Conservation (phyloP, 2,113 vertebrate species). For the Zosterops borbonicus region DNA sequence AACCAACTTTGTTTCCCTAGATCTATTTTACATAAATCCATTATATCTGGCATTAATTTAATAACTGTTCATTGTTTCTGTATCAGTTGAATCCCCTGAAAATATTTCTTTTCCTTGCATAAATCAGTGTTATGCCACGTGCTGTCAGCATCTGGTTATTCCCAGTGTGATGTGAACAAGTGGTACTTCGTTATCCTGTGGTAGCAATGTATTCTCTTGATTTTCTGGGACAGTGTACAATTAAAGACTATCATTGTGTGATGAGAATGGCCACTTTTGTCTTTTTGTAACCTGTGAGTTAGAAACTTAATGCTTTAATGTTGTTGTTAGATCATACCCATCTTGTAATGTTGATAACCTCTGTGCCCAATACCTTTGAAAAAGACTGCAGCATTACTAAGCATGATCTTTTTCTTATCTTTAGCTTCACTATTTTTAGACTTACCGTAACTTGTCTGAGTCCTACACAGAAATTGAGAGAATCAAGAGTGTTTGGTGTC, state of each 20-base stretch:
- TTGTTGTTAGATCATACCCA: neutral
- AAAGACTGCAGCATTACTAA: neutral
- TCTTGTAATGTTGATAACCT: neutral
- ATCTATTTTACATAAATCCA: neutral
- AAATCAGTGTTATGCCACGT: neutral
- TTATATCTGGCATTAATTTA: neutral
- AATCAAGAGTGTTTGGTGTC: neutral
- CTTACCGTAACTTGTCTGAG: rapidly evolving
- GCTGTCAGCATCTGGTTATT: neutral
- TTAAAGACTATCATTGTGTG: neutral
- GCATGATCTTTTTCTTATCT: neutral
- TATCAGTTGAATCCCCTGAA: neutral
- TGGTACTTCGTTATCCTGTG: neutral
- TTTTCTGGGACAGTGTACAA: neutral
- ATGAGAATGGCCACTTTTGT: neutral
- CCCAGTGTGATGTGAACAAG: neutral
- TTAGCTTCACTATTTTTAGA: neutral
- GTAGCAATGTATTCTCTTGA: neutral
- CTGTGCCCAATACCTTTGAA: neutral
- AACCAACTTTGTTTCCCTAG: neutral
- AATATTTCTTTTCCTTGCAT: neutral
- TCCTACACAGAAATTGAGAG: neutral
- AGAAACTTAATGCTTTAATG: neutral
- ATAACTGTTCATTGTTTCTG: neutral
- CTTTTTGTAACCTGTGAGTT: neutral